Evolutionary conservation across 2,113 vertebrate genomes (phyloP), one percentile per base, ranked within the genome.

Genomic region (Candoia aspera): DNA sequence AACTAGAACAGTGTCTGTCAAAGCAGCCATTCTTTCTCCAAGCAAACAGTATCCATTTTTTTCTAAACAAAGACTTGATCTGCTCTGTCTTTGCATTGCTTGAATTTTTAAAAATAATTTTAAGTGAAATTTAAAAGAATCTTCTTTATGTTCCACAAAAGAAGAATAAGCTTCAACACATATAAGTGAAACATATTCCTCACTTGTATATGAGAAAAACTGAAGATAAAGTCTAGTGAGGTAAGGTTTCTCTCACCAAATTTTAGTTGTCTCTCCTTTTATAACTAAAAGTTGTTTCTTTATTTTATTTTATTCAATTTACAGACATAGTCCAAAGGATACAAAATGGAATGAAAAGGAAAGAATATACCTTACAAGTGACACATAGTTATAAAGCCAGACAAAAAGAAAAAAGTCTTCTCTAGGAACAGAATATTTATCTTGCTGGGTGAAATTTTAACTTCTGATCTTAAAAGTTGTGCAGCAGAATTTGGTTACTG

Each of bases 21-120:
- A 93, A 93, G 87, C 2, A 91, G 12, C 2, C 23, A 37, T 86
- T 21, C 0, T 0, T 26, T 92, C 89, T 95, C 84, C 46, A 64
- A 91, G 46, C 85, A 92, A 87, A 91, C 92, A 87, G 91, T 93
- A 73, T 49, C 57, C 90, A 90, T 92, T 0, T 0, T 0, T 12
- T 91, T 10, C 93, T 92, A 37, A 87, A 92, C 54, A 87, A 12
- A 90, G 33, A 33, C 37, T 92, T 29, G 13, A 84, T 42, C 85
- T 92, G 19, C 29, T 84, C 88, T 94, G 73, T 79, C 33, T 79
- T 21, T 79, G 33, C 33, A 21, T 79, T 79, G 33, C 33, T 42
- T 79, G 73, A 37, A 79, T 79, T 19, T 79, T 79, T 29, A 37
- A 37, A 37, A 37, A 79, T 19, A 73, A 33, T 62, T 29, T 64